Percentiles rank a stretch among this genome's conserved stretches.
phyloP scores from a whole-genome alignment of 1,140 invertebrate genomes.

The Drosophila pandora region DNA sequence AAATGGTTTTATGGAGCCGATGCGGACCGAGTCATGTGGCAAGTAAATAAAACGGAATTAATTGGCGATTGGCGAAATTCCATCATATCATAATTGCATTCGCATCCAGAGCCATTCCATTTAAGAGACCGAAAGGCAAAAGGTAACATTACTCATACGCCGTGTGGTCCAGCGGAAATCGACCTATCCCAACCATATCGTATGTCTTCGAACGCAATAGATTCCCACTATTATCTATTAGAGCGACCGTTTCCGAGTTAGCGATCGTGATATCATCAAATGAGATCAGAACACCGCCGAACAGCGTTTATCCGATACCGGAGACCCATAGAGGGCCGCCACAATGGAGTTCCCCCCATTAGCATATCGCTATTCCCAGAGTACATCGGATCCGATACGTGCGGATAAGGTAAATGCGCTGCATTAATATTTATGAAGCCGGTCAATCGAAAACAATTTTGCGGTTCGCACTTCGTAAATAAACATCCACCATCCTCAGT shows the following conservation, averaged over 20 bases:
- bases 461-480: conserved; percentile 36
- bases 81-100: conserved; percentile 71
- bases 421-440: conserved; percentile 41
- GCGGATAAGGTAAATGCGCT: conserved; percentile 41
- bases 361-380: conserved; percentile 37
- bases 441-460: conserved; percentile 23
- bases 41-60: conserved; percentile 71
- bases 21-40: conserved; percentile 25
- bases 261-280: conserved; percentile 40
- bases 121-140: conserved; percentile 3
- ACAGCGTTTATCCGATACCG: conserved; percentile 9
- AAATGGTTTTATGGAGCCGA: conserved; percentile 14
- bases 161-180: conserved; percentile 12
- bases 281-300: conserved; percentile 29
- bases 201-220: conserved; percentile 2
- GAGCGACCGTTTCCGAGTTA: conserved; percentile 18
- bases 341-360: conserved; percentile 27
- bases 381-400: conserved; percentile 36
- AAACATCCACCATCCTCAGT: conserved; percentile 3
- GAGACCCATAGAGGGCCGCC: conserved; percentile 8
- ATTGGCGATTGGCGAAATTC: conserved; percentile 65
- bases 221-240: conserved; percentile 13
- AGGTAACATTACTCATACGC: conserved; percentile 32
- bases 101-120: conserved; percentile 30
- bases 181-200: background rate